Percentiles rank a stretch among this genome's conserved stretches.
These are phyloP conservation scores for Oreochromis aureus DNA, from an alignment of 2,113 vertebrate species.

Conservation along the genomic window DNA sequence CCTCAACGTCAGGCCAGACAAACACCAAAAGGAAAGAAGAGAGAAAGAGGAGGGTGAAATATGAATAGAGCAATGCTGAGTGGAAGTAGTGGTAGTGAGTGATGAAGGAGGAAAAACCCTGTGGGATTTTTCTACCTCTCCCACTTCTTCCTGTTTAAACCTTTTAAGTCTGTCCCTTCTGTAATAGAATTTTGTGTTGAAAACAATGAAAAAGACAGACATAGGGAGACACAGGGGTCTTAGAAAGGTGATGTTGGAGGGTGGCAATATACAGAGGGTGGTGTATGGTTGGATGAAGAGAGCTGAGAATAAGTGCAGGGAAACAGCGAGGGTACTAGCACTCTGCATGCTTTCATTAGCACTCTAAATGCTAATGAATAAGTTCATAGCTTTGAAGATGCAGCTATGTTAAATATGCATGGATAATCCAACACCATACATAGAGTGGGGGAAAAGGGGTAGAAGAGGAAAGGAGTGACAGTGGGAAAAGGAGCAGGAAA, in stretches of 20 bases:
- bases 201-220: not conserved
- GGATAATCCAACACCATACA: slow-evolving; percentile 30
- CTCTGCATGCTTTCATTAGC: slow-evolving; percentile 68
- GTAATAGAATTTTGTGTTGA: slow-evolving; percentile 28
- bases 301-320: slow-evolving; percentile 24
- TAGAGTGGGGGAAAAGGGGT: not conserved
- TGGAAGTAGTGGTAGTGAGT: not conserved
- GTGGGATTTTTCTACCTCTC: slow-evolving; percentile 5
- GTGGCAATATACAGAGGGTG: not conserved
- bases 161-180: not conserved
- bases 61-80: slow-evolving; percentile 16
- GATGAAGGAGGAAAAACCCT: slow-evolving; percentile 12
- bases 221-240: not conserved
- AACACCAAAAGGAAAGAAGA: not conserved
- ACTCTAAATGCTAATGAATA: slow-evolving; percentile 74
- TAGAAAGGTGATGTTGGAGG: not conserved
- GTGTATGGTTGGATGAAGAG: not conserved
- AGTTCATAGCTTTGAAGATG: slow-evolving; percentile 70
- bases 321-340: slow-evolving; percentile 49
- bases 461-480: not conserved
- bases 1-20: not conserved
- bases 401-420: slow-evolving; percentile 69
- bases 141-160: slow-evolving; percentile 15
- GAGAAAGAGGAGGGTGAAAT: not conserved
- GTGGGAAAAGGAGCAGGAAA: not conserved